These are phyloP conservation scores for Drosophila arizonae DNA, from an alignment of 1,140 invertebrate species.

Conservation along the genomic window DNA sequence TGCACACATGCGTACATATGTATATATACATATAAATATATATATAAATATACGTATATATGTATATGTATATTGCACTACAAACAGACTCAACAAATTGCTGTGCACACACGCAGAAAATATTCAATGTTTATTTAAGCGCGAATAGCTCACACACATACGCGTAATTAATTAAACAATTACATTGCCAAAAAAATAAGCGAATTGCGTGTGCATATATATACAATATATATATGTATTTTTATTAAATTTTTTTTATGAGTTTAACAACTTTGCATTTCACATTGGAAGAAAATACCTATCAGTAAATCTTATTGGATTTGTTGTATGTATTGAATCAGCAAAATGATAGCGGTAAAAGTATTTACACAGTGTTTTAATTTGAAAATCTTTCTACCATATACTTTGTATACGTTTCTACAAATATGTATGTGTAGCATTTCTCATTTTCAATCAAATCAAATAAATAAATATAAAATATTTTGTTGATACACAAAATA, in stretches of 20 bases:
- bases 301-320: constrained; percentile 1
- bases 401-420: neutral
- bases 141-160: constrained; percentile 58
- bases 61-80: constrained; percentile 12
- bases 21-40: neutral
- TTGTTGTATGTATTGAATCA: neutral
- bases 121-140: constrained; percentile 70
- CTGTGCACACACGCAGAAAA: constrained; percentile 57
- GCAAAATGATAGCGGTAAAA: constrained; percentile 2
- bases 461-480: constrained; percentile 51
- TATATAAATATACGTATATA: neutral
- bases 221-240: neutral
- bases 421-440: constrained; percentile 20
- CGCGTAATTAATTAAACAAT: constrained; percentile 65
- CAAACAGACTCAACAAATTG: constrained; percentile 53
- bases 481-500: constrained; percentile 68
- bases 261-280: neutral
- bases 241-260: neutral
- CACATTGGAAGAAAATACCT: neutral
- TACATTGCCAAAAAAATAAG: constrained; percentile 47
- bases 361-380: neutral
- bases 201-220: constrained; percentile 17
- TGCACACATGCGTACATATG: neutral
- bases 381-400: neutral
- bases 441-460: constrained; percentile 62